Conservation (phyloP, 1,140 invertebrate genomes). For the Papilio xuthus region DNA sequence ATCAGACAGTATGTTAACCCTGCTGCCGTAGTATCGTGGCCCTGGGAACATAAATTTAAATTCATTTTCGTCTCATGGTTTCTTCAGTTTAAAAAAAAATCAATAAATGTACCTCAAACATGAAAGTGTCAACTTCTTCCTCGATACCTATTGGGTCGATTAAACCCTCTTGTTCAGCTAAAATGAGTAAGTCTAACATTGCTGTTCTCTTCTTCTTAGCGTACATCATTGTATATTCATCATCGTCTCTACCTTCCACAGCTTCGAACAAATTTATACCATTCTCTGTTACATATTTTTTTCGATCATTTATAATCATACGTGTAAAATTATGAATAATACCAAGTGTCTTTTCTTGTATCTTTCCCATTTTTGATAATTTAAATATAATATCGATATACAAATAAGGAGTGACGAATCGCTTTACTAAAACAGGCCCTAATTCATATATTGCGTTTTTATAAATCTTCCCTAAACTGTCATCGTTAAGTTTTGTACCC, state of each 20-base stretch:
- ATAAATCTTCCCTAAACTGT: constrained; percentile 58
- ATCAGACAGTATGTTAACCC: constrained; percentile 31
- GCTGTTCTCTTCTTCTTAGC: constrained; percentile 83
- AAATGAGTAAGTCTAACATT: constrained; percentile 82
- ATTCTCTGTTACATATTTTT: constrained; percentile 36
- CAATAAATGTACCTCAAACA: constrained; percentile 28
- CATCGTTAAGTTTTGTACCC: constrained; percentile 69
- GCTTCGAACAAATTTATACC: constrained; percentile 26
- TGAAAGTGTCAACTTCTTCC: constrained; percentile 34
- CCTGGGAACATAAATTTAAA: not conserved
- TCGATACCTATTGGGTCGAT: constrained; percentile 10
- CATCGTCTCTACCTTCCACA: constrained; percentile 35
- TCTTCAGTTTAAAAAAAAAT: not conserved
- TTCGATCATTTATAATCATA: constrained; percentile 42
- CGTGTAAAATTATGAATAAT: constrained; percentile 44
- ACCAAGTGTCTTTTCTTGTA: constrained; percentile 52
- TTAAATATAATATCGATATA: constrained; percentile 56
- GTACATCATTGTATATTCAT: constrained; percentile 35
- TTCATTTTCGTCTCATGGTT: not conserved
- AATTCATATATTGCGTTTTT: constrained; percentile 67
- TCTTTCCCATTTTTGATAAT: constrained; percentile 43
- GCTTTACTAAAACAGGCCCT: constrained; percentile 57
- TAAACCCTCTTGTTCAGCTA: constrained; percentile 23
- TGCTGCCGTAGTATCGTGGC: constrained; percentile 22
- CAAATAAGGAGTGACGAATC: constrained; percentile 63